phyloP scores from a whole-genome alignment of 2,888 invertebrate species.

The Microplitis manilae region DNA sequence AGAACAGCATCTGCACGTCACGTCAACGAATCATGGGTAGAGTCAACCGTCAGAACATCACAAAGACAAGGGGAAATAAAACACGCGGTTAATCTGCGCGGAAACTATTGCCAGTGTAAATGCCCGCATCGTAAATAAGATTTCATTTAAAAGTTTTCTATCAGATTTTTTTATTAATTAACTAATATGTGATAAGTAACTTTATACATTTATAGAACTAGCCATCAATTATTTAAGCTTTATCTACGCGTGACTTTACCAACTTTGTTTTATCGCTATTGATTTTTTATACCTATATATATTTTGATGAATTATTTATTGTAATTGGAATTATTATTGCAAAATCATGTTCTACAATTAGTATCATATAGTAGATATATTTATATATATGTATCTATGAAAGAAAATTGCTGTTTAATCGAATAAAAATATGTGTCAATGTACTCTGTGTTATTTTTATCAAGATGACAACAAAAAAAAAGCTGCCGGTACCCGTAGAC shows the following conservation, averaged over 20 bases:
- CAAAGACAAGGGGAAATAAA: constrained; percentile 48
- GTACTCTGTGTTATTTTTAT: neutral
- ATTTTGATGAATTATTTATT: neutral
- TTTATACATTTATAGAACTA: neutral
- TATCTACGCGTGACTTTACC: neutral
- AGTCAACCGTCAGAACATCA: constrained; percentile 49
- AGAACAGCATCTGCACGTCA: constrained; percentile 56
- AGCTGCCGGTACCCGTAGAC: neutral
- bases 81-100: constrained; percentile 59
- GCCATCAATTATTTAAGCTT: neutral
- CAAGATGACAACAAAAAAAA: neutral
- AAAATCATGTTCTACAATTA: neutral
- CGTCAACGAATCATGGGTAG: constrained; percentile 64
- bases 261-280: neutral
- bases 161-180: neutral
- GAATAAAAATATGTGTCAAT: neutral
- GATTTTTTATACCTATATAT: neutral
- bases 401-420: neutral
- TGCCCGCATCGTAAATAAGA: constrained; percentile 53
- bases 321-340: neutral
- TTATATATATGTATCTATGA: neutral
- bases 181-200: neutral
- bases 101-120: constrained; percentile 61
- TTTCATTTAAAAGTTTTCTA: neutral
- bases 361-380: neutral